A percentile compares a stretch with the other conserved stretches of the same genome.
Conservation (phyloP, 2,888 invertebrate genomes). For the Drosophila antonietae region DNA sequence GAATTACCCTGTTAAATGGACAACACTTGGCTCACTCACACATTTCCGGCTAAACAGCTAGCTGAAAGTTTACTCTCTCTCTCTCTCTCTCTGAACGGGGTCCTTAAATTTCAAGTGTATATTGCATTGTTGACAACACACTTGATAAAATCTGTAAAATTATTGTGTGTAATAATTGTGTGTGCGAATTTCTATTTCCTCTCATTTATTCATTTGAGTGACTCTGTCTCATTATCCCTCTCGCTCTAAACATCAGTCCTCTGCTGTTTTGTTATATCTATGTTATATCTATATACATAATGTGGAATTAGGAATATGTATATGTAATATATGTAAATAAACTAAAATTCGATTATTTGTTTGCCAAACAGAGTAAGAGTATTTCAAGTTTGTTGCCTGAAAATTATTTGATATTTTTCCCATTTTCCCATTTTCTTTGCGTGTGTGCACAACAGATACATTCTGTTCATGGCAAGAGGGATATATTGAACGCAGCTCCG, state of each 20-base stretch:
- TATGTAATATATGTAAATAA: background rate
- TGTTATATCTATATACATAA: background rate
- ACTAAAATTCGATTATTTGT: background rate
- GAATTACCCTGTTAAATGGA: conserved; percentile 53
- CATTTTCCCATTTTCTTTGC: conserved; percentile 5
- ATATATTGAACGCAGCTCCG: conserved; percentile 8
- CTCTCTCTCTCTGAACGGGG: background rate
- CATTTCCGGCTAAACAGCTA: conserved; percentile 36
- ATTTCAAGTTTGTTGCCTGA: background rate
- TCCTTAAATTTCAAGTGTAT: background rate
- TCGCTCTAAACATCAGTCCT: too few species aligned
- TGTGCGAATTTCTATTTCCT: too few species aligned
- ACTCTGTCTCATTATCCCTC: too few species aligned
- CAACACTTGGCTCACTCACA: conserved; percentile 44
- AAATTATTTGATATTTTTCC: background rate
- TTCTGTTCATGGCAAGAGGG: background rate
- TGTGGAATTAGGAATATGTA: too few species aligned
- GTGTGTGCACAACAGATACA: conserved; percentile 6
- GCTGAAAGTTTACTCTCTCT: conserved; percentile 5
- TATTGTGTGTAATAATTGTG: background rate
- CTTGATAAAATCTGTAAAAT: background rate
- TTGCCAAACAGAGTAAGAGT: background rate
- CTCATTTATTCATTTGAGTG: too few species aligned
- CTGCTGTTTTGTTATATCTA: background rate
- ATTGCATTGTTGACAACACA: background rate